phyloP scores from a whole-genome alignment of 2,888 invertebrate species.

The Sinopyrophorus schimmeli region DNA sequence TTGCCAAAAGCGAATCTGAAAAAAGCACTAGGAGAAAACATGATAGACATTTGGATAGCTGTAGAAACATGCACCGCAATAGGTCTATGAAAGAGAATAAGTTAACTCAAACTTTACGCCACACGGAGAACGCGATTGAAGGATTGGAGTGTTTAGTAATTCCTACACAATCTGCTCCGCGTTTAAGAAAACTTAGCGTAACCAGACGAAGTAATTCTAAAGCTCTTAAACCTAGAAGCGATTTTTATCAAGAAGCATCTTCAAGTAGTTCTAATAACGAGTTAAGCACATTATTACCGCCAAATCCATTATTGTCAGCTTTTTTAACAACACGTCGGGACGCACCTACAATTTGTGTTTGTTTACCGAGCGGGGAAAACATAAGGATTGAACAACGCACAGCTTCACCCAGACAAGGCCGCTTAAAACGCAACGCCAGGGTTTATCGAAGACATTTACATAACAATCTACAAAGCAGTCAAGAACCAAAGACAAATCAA shows the following conservation, averaged over 20 bases:
- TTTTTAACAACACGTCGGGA: conserved; percentile 64
- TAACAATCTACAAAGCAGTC: conserved; percentile 44
- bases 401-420: conserved; percentile 36
- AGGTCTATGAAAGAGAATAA: conserved; percentile 47
- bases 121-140: conserved; percentile 43
- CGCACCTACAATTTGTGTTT: conserved; percentile 51
- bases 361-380: conserved; percentile 50
- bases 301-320: conserved; percentile 61
- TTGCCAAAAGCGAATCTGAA: conserved; percentile 51
- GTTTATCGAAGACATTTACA: conserved; percentile 52
- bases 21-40: conserved; percentile 43
- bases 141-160: conserved; percentile 50
- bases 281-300: conserved; percentile 66
- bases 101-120: conserved; percentile 44
- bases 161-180: conserved; percentile 49
- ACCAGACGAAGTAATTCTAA: conserved; percentile 52
- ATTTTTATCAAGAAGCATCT: conserved; percentile 58
- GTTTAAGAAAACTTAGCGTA: conserved; percentile 36
- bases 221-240: conserved; percentile 51
- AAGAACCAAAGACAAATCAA: conserved; percentile 32
- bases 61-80: conserved; percentile 36
- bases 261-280: conserved; percentile 67
- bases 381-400: conserved; percentile 30
- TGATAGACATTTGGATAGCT: conserved; percentile 31
- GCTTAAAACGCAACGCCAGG: conserved; percentile 39